A percentile compares a stretch with the other conserved stretches of the same genome.
Evolutionary conservation across 37 sponge, comb jelly and placozoan species (phyloP).

Genomic region (Mnemiopsis leidyi): DNA sequence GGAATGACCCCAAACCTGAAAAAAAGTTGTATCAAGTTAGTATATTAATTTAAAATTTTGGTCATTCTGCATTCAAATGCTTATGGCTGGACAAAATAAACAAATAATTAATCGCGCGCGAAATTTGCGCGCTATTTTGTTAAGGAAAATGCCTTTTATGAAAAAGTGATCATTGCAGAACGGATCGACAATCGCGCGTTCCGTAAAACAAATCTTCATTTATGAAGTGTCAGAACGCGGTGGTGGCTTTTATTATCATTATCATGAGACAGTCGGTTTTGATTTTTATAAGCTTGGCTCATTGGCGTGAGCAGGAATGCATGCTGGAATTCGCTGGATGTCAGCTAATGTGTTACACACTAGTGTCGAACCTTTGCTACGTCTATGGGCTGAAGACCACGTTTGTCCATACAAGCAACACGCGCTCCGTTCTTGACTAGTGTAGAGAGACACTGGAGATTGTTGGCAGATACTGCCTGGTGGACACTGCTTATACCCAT

Average conservation of each 20-base stretch:
- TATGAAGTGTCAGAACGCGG: not conserved
- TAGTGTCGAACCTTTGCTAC: constrained; percentile 44
- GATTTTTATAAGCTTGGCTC: not conserved
- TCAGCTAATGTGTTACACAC: not conserved
- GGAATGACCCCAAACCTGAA: constrained; percentile 62
- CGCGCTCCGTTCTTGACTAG: constrained; percentile 50
- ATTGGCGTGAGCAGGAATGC: not conserved
- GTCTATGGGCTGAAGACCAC: constrained; percentile 27
- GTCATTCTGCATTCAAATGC: too few relatives aligned
- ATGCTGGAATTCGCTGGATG: not conserved
- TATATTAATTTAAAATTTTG: not conserved
- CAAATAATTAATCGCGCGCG: not conserved
- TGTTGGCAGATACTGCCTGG: constrained; percentile 58
- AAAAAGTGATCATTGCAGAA: not conserved
- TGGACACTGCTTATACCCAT: constrained; percentile 61
- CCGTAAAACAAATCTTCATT: not conserved
- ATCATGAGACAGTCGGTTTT: not conserved
- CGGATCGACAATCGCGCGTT: not conserved
- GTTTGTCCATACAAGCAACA: constrained; percentile 25
- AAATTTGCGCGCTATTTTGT: not conserved
- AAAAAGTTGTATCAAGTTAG: not conserved
- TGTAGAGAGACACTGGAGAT: constrained; percentile 32
- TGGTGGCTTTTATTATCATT: constrained; percentile 1
- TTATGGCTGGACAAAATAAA: too few relatives aligned
- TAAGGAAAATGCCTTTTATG: not conserved